A percentile compares a stretch with the other conserved stretches of the same genome.
Evolutionary conservation across 2,113 vertebrate species (phyloP).

Genomic region (Callithrix jacchus): DNA sequence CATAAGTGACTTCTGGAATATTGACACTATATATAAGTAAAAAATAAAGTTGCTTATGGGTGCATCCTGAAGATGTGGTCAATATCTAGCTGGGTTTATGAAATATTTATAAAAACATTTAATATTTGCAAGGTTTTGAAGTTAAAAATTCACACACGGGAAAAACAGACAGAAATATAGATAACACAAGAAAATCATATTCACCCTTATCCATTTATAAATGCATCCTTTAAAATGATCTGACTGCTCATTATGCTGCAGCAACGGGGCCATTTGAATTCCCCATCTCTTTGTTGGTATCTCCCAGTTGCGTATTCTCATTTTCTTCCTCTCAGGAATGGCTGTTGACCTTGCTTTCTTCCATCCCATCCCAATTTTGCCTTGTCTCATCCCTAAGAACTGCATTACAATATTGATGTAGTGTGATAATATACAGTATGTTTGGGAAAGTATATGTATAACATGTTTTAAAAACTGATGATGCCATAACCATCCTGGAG

Average conservation of each 20-base stretch:
- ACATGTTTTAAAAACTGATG: background rate
- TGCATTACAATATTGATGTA: background rate
- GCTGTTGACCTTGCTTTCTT: background rate
- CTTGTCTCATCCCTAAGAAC: background rate
- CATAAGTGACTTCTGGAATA: background rate
- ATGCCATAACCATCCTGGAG: background rate
- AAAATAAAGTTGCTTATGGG: background rate
- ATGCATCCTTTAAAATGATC: background rate
- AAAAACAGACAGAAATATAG: background rate
- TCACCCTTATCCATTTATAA: background rate
- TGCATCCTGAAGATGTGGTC: background rate
- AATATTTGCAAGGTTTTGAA: background rate
- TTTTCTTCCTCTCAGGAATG: background rate
- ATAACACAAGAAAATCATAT: background rate
- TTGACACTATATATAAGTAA: background rate
- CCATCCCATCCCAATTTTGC: fast-evolving
- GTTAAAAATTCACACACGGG: background rate
- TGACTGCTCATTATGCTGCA: fast-evolving
- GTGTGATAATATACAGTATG: background rate
- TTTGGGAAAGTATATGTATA: background rate
- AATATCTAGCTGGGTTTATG: background rate
- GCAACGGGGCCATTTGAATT: background rate
- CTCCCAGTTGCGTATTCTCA: background rate
- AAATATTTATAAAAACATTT: background rate
- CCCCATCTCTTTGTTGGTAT: fast-evolving